These are phyloP conservation scores for Lutjanus campechanus DNA, from an alignment of 2,797 vertebrate species.

Conservation along the genomic window DNA sequence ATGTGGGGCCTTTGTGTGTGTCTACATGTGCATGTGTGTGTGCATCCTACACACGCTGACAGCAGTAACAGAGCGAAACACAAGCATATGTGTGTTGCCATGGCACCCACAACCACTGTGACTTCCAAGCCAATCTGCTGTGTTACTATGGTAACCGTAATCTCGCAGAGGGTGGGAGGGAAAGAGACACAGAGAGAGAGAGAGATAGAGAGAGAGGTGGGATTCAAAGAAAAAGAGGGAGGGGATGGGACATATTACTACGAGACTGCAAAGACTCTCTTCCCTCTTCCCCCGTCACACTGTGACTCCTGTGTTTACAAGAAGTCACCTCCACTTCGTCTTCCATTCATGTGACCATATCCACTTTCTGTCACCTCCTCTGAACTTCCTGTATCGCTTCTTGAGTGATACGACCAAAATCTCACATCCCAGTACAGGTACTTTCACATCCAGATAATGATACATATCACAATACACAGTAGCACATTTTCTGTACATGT, in stretches of 20 bases:
- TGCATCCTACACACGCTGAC: constrained; percentile 51
- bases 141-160: constrained; percentile 85
- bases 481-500: no score
- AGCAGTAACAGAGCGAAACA: constrained; percentile 61
- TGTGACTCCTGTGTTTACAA: constrained; percentile 39
- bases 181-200: constrained; percentile 31
- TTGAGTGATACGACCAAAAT: no score
- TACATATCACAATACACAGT: no score
- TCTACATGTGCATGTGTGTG: constrained; percentile 24
- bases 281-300: constrained; percentile 20
- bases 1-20: constrained; percentile 28
- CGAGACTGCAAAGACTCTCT: constrained; percentile 26
- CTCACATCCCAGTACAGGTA: no score
- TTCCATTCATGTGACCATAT: constrained; percentile 13
- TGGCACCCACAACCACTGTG: constrained; percentile 83
- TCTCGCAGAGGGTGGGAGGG: constrained; percentile 79
- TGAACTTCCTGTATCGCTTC: constrained; percentile 18
- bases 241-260: constrained; percentile 57
- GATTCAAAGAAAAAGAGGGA: constrained; percentile 37
- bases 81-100: constrained; percentile 84
- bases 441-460: no score
- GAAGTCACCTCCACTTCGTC: background rate
- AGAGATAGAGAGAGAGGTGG: constrained; percentile 41
- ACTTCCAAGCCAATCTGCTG: constrained; percentile 81
- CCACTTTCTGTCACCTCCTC: constrained; percentile 29